Conservation (phyloP, 2,113 vertebrate genomes). For the Leucosticte australis region DNA sequence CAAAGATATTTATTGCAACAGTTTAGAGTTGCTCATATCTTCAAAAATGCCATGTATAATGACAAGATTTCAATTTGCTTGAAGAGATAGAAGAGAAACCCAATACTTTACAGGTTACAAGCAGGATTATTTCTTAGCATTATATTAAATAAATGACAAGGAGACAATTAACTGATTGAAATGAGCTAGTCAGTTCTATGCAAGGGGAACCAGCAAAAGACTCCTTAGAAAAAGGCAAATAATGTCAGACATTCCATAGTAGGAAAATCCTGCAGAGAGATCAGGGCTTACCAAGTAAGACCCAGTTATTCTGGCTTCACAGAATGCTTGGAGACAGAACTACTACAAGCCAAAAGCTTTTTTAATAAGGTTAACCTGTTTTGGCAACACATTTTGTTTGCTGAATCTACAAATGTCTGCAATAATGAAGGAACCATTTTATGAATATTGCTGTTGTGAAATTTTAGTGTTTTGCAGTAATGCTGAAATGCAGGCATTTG, state of each 20-base stretch:
- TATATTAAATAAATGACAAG: not conserved
- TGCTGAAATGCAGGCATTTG: not conserved
- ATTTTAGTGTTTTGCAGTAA: not conserved
- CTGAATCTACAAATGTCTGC: not conserved
- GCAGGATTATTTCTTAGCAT: not conserved
- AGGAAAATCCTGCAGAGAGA: not conserved
- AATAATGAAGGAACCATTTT: not conserved
- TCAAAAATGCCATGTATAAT: not conserved
- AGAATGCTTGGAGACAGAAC: not conserved
- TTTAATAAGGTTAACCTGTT: not conserved
- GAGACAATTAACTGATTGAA: not conserved
- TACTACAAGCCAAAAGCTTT: not conserved
- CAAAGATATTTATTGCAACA: not conserved
- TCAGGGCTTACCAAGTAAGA: not conserved
- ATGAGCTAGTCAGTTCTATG: not conserved
- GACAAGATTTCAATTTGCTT: not conserved
- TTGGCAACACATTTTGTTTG: not conserved
- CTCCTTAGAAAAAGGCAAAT: not conserved
- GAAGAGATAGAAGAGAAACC: not conserved
- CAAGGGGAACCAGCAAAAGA: not conserved
- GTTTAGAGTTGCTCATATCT: not conserved
- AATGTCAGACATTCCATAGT: rapidly evolving
- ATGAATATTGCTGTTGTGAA: not conserved
- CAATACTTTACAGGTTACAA: not conserved
- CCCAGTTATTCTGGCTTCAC: not conserved